Conservation (phyloP, 2,113 vertebrate species). For the Cathartes aura region DNA sequence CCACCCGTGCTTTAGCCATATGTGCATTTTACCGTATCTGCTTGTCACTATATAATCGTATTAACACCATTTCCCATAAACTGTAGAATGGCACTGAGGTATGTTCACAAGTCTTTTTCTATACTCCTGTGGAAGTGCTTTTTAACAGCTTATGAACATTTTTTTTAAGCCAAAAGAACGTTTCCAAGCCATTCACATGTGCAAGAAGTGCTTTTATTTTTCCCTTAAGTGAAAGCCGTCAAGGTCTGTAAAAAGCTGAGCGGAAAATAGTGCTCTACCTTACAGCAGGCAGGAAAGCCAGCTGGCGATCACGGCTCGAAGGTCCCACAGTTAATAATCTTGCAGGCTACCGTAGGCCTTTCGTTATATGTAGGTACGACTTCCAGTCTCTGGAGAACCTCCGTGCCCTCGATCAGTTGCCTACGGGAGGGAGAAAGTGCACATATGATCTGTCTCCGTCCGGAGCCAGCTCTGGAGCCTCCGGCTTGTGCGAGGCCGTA, state of each 20-base stretch:
- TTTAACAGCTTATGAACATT: background rate
- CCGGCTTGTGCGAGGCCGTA: fast-evolving
- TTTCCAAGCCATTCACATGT: background rate
- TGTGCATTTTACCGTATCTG: background rate
- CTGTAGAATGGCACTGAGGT: background rate
- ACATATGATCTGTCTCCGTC: fast-evolving
- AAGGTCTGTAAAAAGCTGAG: background rate
- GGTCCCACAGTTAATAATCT: slow-evolving; percentile 79
- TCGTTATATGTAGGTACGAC: slow-evolving; percentile 79
- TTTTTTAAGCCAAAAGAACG: background rate
- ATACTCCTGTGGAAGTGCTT: background rate
- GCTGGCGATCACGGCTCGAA: slow-evolving; percentile 35
- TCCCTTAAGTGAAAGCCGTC: background rate
- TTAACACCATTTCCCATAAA: background rate
- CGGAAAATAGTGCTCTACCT: background rate
- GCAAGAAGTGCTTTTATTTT: background rate
- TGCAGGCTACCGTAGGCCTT: slow-evolving; percentile 80
- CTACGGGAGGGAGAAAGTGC: slow-evolving; percentile 51
- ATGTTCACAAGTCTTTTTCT: background rate
- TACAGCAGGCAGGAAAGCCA: background rate
- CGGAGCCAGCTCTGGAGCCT: background rate
- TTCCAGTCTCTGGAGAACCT: slow-evolving; percentile 84
- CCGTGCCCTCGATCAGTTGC: slow-evolving; percentile 84
- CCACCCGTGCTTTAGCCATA: background rate
- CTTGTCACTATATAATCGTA: background rate